Evolutionary conservation across 2,797 vertebrate genomes (phyloP).

Genomic region (Zalophus californianus): DNA sequence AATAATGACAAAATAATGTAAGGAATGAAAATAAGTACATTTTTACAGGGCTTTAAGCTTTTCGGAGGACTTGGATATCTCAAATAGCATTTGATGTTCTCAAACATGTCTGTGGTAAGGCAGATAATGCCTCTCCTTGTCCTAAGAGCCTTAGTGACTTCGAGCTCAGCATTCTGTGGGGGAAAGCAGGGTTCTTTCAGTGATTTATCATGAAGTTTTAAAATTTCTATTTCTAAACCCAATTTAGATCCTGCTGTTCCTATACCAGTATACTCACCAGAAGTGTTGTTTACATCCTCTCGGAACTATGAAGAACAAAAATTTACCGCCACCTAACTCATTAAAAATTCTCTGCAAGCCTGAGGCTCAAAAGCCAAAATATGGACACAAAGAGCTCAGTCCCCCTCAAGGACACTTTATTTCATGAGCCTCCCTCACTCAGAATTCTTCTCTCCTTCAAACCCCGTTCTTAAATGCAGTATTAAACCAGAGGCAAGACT

Average conservation of each 20-base stretch:
- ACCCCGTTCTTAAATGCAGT: slow-evolving; percentile 58
- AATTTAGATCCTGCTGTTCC: slow-evolving; percentile 62
- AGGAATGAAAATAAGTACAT: slow-evolving; percentile 44
- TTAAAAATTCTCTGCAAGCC: slow-evolving; percentile 74
- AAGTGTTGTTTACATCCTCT: slow-evolving; percentile 71
- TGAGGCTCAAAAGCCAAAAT: slow-evolving; percentile 65
- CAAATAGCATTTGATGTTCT: slow-evolving; percentile 55
- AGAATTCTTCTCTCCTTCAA: slow-evolving; percentile 58
- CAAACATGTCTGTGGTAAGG: slow-evolving; percentile 52
- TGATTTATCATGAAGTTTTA: slow-evolving; percentile 71
- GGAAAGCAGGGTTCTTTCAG: not conserved
- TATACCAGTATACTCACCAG: slow-evolving; percentile 46
- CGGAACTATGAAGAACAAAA: slow-evolving; percentile 62
- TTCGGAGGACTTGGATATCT: slow-evolving; percentile 46
- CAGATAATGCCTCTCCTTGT: slow-evolving; percentile 48
- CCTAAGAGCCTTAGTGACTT: slow-evolving; percentile 44
- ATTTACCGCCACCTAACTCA: slow-evolving; percentile 66
- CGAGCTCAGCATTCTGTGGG: slow-evolving; percentile 45
- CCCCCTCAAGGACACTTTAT: slow-evolving; percentile 70
- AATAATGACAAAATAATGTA: slow-evolving; percentile 43
- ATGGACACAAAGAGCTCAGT: slow-evolving; percentile 61
- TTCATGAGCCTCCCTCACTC: slow-evolving; percentile 58
- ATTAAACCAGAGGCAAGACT: slow-evolving; percentile 62
- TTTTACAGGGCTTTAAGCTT: slow-evolving; percentile 58
- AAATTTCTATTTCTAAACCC: slow-evolving; percentile 71